Percentiles rank a stretch among this genome's conserved stretches.
Evolutionary conservation across 1,140 invertebrate species (phyloP).

Genomic region (Chionoecetes opilio): DNA sequence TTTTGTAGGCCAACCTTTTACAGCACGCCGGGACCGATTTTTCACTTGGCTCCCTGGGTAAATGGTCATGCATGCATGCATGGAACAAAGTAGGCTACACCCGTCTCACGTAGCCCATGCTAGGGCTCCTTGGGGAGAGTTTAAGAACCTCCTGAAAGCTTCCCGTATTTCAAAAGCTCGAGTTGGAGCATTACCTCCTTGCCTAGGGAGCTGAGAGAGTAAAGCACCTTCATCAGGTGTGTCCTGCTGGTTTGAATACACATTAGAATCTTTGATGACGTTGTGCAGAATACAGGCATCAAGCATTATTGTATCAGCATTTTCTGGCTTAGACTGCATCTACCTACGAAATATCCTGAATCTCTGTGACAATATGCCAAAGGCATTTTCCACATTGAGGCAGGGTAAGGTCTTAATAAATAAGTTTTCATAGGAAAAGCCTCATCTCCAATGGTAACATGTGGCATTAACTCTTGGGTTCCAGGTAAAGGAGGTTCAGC

Average conservation of each 20-base stretch:
- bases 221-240: conserved; percentile 19
- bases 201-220: not conserved
- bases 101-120: not conserved
- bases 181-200: conserved; percentile 22
- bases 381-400: not conserved
- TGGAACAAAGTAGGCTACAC: conserved; percentile 23
- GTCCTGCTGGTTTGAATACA: too few species aligned
- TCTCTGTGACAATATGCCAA: not conserved
- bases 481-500: too few species aligned
- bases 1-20: too few species aligned
- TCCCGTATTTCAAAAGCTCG: conserved; percentile 1
- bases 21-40: too few species aligned
- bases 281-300: not conserved
- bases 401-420: not conserved
- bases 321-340: not conserved
- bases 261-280: not conserved
- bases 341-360: not conserved
- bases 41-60: too few species aligned
- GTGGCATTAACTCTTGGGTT: too few species aligned
- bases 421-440: too few species aligned
- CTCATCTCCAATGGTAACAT: not conserved
- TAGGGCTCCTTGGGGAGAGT: conserved; percentile 13
- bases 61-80: too few species aligned
- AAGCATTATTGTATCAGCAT: not conserved
- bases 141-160: conserved; percentile 21